These are phyloP conservation scores for Cheilosia variabilis DNA, from an alignment of 2,888 invertebrate species.

Conservation along the genomic window DNA sequence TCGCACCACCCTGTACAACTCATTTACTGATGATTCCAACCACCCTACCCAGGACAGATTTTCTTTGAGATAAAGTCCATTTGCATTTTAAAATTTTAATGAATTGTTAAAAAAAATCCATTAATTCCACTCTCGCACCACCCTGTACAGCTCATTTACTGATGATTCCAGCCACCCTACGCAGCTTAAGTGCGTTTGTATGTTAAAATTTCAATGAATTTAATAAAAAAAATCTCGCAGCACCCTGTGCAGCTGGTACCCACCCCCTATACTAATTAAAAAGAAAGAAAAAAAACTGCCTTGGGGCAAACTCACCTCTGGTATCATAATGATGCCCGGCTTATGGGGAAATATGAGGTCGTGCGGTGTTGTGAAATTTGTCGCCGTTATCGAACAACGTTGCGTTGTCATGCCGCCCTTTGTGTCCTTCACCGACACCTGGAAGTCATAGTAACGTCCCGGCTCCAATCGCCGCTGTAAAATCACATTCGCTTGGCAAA, in stretches of 20 bases:
- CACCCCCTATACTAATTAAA: not conserved
- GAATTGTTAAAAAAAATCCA: no score
- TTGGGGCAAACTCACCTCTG: conserved; percentile 86
- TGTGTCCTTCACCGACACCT: conserved; percentile 89
- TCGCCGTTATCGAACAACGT: conserved; percentile 92
- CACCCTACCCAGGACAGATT: no score
- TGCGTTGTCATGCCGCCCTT: conserved; percentile 90
- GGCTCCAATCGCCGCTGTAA: conserved; percentile 90
- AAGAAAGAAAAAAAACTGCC: not conserved
- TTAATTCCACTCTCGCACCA: no score
- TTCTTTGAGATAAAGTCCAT: no score
- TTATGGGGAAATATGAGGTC: conserved; percentile 93
- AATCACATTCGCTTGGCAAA: conserved; percentile 94
- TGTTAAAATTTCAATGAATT: no score
- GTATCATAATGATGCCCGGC: conserved; percentile 89
- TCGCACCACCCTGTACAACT: no score
- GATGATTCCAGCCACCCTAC: no score
- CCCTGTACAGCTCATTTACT: no score
- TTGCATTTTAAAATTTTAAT: no score
- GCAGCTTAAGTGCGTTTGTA: no score
- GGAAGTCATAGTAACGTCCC: conserved; percentile 93
- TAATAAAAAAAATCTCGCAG: no score
- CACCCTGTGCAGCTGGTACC: not conserved
- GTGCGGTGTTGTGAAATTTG: conserved; percentile 92
- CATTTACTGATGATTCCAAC: no score